Evolutionary conservation across 2,888 invertebrate genomes (phyloP).

Genomic region (Pammene aurita): DNA sequence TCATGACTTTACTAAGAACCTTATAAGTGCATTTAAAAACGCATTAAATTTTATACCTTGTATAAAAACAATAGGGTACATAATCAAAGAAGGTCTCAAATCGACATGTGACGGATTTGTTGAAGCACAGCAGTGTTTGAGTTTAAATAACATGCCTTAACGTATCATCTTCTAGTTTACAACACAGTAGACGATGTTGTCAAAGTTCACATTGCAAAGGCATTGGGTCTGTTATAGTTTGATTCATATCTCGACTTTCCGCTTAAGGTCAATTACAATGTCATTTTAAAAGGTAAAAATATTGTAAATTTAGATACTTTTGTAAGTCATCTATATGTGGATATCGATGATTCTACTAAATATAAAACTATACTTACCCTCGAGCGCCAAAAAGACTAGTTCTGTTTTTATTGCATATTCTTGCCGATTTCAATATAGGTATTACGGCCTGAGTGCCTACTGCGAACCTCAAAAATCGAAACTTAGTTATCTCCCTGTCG

Average conservation of each 20-base stretch:
- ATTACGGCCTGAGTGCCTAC: too few relatives aligned
- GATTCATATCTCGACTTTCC: conserved; percentile 1
- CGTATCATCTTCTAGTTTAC: conserved; percentile 33
- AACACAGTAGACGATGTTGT: conserved; percentile 6
- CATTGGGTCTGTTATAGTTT: neutral
- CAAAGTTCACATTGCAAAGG: conserved; percentile 8
- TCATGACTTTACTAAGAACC: neutral
- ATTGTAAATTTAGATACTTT: too few relatives aligned
- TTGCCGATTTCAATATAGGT: too few relatives aligned
- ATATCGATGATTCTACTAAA: too few relatives aligned
- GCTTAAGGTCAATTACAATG: neutral
- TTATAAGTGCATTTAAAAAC: neutral
- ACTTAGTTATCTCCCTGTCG: too few relatives aligned
- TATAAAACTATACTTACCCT: too few relatives aligned
- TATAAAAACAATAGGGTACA: neutral
- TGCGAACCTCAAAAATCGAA: too few relatives aligned
- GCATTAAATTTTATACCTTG: neutral
- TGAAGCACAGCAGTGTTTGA: neutral
- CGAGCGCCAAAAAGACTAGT: too few relatives aligned
- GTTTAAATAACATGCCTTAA: conserved; percentile 28
- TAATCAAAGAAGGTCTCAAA: neutral
- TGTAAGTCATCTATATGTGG: too few relatives aligned
- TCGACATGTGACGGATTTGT: neutral
- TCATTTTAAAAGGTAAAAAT: neutral
- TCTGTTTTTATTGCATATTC: too few relatives aligned